These are phyloP conservation scores for Athripsodes cinereus DNA, from an alignment of 2,888 invertebrate species.

Conservation along the genomic window DNA sequence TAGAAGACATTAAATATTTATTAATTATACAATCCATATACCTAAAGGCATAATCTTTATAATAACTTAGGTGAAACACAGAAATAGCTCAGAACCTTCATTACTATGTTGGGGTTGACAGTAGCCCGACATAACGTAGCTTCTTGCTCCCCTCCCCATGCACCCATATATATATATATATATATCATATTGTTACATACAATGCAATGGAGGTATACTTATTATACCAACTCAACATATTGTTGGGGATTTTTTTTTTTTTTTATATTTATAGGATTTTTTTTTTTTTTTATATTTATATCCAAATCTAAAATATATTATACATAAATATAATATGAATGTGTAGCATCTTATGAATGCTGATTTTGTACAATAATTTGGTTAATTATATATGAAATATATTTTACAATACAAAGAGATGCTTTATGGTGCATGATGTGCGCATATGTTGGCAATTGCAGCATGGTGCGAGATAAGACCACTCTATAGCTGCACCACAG, in stretches of 20 bases:
- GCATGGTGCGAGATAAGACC: too few species aligned
- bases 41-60: neutral
- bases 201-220: neutral
- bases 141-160: too few species aligned
- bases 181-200: neutral
- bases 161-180: too few species aligned
- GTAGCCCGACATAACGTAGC: too few species aligned
- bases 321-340: neutral
- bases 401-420: too few species aligned
- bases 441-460: too few species aligned
- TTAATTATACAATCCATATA: neutral
- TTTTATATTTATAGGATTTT: neutral
- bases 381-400: too few species aligned
- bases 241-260: neutral
- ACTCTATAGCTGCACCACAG: too few species aligned
- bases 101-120: neutral
- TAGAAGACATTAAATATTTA: neutral
- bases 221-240: too few species aligned
- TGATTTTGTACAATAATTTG: conserved; percentile 1
- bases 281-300: neutral
- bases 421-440: too few species aligned
- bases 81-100: neutral
- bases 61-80: neutral
- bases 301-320: neutral
- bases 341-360: neutral